These are phyloP conservation scores for Oligia fasciuncula DNA, from an alignment of 2,888 invertebrate genomes.

Conservation along the genomic window DNA sequence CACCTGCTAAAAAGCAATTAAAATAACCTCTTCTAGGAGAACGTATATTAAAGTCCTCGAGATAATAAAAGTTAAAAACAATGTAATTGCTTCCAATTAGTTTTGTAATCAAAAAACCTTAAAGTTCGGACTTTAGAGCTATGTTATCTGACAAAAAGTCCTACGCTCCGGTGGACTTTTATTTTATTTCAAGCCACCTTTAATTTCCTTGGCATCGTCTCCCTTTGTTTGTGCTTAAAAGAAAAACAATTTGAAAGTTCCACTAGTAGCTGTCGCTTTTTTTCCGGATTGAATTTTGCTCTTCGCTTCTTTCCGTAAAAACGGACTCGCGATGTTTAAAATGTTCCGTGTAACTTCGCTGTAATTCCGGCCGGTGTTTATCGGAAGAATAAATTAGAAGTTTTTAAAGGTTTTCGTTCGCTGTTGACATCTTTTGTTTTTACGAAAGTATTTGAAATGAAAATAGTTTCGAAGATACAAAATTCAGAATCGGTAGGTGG, in stretches of 20 bases:
- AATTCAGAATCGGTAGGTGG: not conserved
- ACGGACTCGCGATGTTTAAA: constrained; percentile 51
- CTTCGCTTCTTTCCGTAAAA: constrained; percentile 63
- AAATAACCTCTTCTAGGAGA: constrained; percentile 19
- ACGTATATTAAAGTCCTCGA: not conserved
- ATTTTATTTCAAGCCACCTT: constrained; percentile 77
- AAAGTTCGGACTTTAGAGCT: constrained; percentile 24
- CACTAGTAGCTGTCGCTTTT: constrained; percentile 65
- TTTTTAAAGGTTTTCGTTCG: constrained; percentile 30
- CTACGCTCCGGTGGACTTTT: constrained; percentile 70
- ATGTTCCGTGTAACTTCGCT: constrained; percentile 43
- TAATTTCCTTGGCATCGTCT: constrained; percentile 75
- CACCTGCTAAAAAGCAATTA: constrained; percentile 27
- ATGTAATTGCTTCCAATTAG: constrained; percentile 58
- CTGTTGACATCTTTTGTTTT: not conserved
- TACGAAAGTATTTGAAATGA: not conserved
- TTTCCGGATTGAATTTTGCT: constrained; percentile 75
- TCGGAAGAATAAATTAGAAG: constrained; percentile 42
- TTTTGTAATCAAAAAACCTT: constrained; percentile 50
- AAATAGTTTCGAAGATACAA: not conserved
- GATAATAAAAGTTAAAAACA: constrained; percentile 48
- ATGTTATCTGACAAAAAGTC: constrained; percentile 62
- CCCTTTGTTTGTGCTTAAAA: constrained; percentile 79
- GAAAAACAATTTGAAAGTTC: constrained; percentile 80
- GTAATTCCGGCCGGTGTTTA: constrained; percentile 50